Percentiles rank a stretch among this genome's conserved stretches.
Conservation (phyloP, 2,113 vertebrate genomes). For the Mus spicilegus region DNA sequence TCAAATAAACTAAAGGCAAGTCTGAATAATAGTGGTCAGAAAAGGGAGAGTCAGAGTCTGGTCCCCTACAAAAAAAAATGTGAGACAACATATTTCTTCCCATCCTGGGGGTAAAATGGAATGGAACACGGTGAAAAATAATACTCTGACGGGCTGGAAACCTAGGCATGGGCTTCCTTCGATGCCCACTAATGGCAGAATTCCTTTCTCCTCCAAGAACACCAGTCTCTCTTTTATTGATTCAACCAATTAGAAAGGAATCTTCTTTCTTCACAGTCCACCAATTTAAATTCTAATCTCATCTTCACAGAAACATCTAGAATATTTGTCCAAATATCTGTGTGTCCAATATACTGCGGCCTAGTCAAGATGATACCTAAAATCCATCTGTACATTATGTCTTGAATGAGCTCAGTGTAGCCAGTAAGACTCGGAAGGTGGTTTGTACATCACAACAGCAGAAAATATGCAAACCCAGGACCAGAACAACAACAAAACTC, state of each 20-base stretch:
- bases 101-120: neutral
- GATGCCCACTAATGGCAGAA: neutral
- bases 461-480: neutral
- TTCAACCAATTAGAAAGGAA: neutral
- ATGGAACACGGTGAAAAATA: neutral
- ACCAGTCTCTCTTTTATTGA: neutral
- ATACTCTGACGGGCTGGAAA: neutral
- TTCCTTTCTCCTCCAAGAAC: neutral
- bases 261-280: neutral
- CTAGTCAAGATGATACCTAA: neutral
- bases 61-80: neutral
- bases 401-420: neutral
- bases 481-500: neutral
- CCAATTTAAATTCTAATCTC: constrained; percentile 1
- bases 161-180: neutral
- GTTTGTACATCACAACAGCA: neutral
- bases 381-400: neutral
- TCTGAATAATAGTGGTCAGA: neutral
- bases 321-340: constrained; percentile 5
- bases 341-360: neutral
- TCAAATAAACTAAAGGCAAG: neutral
- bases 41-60: neutral
- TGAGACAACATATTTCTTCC: neutral
- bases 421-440: neutral
- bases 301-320: constrained; percentile 23